A percentile compares a stretch with the other conserved stretches of the same genome.
These are phyloP conservation scores for Panopea generosa DNA, from an alignment of 2,888 invertebrate genomes.

Conservation along the genomic window DNA sequence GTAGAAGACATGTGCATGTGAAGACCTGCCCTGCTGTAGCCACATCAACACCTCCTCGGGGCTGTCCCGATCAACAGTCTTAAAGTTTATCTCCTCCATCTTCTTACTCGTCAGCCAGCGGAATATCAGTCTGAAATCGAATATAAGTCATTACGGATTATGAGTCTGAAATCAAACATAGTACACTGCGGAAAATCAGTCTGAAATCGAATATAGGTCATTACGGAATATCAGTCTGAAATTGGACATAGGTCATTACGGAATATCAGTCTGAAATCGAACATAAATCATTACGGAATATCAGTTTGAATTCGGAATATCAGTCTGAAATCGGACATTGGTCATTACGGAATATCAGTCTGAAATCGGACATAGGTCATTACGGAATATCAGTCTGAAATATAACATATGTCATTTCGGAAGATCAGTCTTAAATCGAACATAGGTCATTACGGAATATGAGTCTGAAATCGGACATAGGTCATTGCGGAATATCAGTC, in stretches of 20 bases:
- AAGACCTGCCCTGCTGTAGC: slow-evolving; percentile 61
- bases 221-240: slow-evolving; percentile 12
- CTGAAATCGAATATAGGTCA: not conserved
- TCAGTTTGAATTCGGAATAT: slow-evolving; percentile 65
- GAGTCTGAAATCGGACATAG: slow-evolving; percentile 25
- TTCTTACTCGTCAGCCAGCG: slow-evolving; percentile 70
- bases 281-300: not conserved
- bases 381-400: not conserved
- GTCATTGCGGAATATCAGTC: slow-evolving; percentile 6
- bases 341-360: too few relatives aligned
- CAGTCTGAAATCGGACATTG: slow-evolving; percentile 48
- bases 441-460: not conserved
- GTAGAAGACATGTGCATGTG: slow-evolving; percentile 70
- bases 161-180: too few relatives aligned
- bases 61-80: slow-evolving; percentile 59
- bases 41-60: slow-evolving; percentile 68
- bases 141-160: not conserved
- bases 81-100: slow-evolving; percentile 62
- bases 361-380: too few relatives aligned
- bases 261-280: slow-evolving; percentile 22
- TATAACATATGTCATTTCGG: not conserved
- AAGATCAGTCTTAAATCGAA: slow-evolving; percentile 23
- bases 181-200: not conserved
- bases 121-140: slow-evolving; percentile 66
- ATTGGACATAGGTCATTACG: not conserved